phyloP scores from a whole-genome alignment of 2,113 vertebrate genomes.

The Saguinus imperator region DNA sequence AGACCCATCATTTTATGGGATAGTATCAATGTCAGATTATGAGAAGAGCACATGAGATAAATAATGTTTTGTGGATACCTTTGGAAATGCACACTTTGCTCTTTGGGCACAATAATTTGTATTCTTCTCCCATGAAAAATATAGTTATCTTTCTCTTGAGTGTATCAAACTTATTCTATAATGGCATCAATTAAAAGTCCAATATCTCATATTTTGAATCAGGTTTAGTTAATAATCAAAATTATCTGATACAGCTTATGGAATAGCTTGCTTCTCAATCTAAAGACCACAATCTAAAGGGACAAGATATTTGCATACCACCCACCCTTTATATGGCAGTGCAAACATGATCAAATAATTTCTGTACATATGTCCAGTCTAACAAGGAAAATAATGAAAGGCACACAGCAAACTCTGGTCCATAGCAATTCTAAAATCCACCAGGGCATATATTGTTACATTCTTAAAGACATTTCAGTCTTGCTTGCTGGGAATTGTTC shows the following conservation, averaged over 20 bases:
- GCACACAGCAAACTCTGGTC: neutral
- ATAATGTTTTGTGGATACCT: neutral
- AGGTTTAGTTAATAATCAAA: neutral
- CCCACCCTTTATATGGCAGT: neutral
- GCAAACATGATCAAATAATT: neutral
- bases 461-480: neutral
- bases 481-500: neutral
- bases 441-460: neutral
- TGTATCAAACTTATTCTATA: neutral
- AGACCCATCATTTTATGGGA: neutral
- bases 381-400: neutral
- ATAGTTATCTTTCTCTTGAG: neutral
- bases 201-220: neutral
- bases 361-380: neutral
- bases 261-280: neutral
- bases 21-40: neutral
- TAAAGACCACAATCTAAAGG: neutral
- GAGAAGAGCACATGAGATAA: neutral
- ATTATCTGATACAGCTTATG: neutral
- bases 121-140: neutral
- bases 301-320: neutral
- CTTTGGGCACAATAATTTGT: neutral
- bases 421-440: neutral
- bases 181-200: neutral
- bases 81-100: neutral